phyloP scores from a whole-genome alignment of 2,797 vertebrate species.

The Eurystomus glaucurus region DNA sequence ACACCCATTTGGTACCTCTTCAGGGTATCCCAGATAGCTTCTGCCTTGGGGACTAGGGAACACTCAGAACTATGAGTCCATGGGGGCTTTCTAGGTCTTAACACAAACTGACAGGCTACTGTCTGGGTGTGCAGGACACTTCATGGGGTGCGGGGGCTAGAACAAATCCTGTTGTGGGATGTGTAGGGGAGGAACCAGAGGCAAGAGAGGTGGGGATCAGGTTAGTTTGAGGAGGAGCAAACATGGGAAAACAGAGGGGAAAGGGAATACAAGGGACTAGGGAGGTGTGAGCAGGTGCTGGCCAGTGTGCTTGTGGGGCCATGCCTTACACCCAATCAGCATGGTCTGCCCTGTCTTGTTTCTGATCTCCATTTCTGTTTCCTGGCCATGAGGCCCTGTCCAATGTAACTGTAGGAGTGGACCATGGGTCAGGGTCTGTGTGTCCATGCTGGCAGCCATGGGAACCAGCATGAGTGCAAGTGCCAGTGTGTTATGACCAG shows the following conservation, averaged over 20 bases:
- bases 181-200: neutral
- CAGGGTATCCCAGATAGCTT: accelerated
- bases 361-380: neutral
- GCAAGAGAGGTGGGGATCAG: neutral
- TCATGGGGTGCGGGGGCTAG: neutral
- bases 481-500: neutral
- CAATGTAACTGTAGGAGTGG: accelerated
- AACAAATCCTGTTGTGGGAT: neutral
- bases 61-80: accelerated
- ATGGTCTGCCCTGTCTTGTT: accelerated
- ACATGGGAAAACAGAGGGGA: neutral
- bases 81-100: neutral
- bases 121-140: accelerated
- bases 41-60: accelerated
- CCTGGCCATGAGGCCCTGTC: accelerated
- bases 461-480: accelerated
- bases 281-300: neutral
- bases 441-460: neutral
- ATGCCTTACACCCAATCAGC: accelerated
- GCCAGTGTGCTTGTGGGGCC: neutral
- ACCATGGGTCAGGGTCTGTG: accelerated
- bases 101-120: accelerated
- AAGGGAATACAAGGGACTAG: neutral
- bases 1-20: too few relatives aligned
- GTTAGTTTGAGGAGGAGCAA: neutral